A percentile compares a stretch with the other conserved stretches of the same genome.
Evolutionary conservation across 37 sponge, comb jelly and placozoan genomes (phyloP).

Genomic region (Halichondria panicea): DNA sequence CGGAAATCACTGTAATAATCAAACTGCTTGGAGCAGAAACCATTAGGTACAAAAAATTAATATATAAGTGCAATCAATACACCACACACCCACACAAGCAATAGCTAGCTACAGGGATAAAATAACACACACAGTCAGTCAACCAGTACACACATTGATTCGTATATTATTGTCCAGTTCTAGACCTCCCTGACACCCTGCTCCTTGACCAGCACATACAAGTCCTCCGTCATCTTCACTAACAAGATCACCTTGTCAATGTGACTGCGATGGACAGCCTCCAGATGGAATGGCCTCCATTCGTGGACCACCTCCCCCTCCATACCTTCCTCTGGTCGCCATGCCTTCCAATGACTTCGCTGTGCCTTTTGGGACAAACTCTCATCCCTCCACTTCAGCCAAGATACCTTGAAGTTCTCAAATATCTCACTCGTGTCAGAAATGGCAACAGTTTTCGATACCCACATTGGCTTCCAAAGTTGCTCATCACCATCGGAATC

Average conservation of each 20-base stretch:
- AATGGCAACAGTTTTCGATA: conserved; percentile 49
- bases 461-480: conserved; percentile 73
- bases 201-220: conserved; percentile 65
- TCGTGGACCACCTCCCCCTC: conserved; percentile 82
- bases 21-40: too few relatives aligned
- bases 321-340: conserved; percentile 73
- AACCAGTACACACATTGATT: too few relatives aligned
- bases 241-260: conserved; percentile 81
- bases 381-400: conserved; percentile 75
- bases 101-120: too few relatives aligned
- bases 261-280: conserved; percentile 63
- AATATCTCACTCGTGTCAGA: conserved; percentile 40
- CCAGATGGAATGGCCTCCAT: conserved; percentile 87
- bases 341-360: conserved; percentile 63
- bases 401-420: conserved; percentile 57
- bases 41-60: too few relatives aligned
- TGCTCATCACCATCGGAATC: conserved; percentile 72
- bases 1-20: too few relatives aligned
- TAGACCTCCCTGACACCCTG: conserved; percentile 63
- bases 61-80: too few relatives aligned
- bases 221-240: conserved; percentile 46
- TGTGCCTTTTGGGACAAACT: conserved; percentile 41
- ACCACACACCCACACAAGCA: too few relatives aligned
- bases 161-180: too few relatives aligned
- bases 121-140: too few relatives aligned